These are phyloP conservation scores for Carassius carassius DNA, from an alignment of 2,113 vertebrate species.

Conservation along the genomic window DNA sequence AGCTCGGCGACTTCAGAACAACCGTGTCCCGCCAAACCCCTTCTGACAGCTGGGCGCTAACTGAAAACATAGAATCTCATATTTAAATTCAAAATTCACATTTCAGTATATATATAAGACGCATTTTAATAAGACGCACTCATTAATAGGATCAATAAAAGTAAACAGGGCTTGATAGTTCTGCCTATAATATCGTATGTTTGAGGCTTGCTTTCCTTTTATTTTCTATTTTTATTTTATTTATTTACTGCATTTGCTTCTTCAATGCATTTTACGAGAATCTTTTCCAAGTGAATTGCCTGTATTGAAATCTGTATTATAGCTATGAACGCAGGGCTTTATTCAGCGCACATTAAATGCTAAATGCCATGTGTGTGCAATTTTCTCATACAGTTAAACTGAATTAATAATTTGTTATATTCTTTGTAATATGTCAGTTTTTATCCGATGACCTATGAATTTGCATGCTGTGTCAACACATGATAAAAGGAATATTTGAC, in stretches of 20 bases:
- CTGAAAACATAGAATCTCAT: background rate
- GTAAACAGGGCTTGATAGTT: background rate
- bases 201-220: background rate
- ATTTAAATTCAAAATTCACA: background rate
- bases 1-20: background rate
- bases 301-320: background rate
- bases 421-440: background rate
- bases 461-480: background rate
- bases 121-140: too few species aligned
- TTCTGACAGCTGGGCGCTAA: conserved; percentile 31
- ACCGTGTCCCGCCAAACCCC: background rate
- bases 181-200: background rate
- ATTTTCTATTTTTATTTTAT: too few species aligned
- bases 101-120: background rate
- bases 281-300: background rate
- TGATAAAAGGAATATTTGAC: background rate
- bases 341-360: background rate
- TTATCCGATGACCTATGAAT: background rate
- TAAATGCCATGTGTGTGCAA: background rate
- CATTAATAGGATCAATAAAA: background rate
- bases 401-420: conserved; percentile 3
- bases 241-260: background rate
- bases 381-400: background rate
- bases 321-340: background rate
- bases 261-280: background rate